These are phyloP conservation scores for Platyrinchus mystaceus DNA, from an alignment of 2,797 vertebrate genomes.

Conservation along the genomic window DNA sequence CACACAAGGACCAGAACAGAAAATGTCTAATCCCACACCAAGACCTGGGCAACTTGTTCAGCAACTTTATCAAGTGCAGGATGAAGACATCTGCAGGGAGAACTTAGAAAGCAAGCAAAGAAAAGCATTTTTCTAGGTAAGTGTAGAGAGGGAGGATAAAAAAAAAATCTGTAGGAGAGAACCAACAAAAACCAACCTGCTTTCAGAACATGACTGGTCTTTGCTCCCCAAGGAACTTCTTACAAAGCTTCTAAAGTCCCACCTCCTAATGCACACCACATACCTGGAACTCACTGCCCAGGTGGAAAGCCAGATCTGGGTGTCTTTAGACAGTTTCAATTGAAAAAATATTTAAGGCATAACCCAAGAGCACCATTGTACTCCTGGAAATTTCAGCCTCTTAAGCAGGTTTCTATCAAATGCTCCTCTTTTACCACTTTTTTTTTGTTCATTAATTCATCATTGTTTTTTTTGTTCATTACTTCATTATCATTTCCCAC, in stretches of 20 bases:
- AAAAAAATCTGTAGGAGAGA: not conserved
- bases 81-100: not conserved
- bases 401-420: not conserved
- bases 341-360: not conserved
- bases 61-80: not conserved
- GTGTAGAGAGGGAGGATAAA: no score
- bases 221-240: not conserved
- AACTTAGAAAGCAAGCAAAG: not conserved
- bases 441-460: not conserved
- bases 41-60: not conserved
- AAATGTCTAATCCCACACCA: not conserved
- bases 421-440: not conserved
- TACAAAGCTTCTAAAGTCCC: not conserved
- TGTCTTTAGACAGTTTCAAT: not conserved
- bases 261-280: not conserved
- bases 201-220: not conserved
- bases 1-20: not conserved
- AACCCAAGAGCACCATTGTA: not conserved
- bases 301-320: not conserved
- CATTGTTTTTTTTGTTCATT: not conserved
- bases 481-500: not conserved
- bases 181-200: not conserved
- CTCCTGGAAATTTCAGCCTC: not conserved
- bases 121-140: not conserved
- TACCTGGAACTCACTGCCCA: not conserved